Evolutionary conservation across 2,797 vertebrate genomes (phyloP).

Genomic region (Alcedo quadribrachys): DNA sequence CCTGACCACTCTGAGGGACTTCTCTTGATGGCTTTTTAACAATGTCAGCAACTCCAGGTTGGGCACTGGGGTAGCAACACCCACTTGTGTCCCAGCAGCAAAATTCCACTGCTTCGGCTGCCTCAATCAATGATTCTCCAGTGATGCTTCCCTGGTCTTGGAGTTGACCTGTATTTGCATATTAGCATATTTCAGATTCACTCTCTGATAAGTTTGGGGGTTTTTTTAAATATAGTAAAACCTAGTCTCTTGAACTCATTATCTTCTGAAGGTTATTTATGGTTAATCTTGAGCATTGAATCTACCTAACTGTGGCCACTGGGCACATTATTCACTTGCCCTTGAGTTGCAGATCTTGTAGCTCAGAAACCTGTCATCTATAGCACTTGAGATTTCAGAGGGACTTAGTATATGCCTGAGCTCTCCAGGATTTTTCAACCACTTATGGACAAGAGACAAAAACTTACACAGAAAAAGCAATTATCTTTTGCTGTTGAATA

Average conservation of each 20-base stretch:
- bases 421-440: neutral
- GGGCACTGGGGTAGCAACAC: neutral
- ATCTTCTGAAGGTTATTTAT: neutral
- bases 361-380: neutral
- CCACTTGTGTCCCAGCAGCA: neutral
- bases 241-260: neutral
- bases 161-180: neutral
- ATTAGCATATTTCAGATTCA: neutral
- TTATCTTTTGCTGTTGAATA: neutral
- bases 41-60: neutral
- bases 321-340: neutral
- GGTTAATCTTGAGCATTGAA: neutral
- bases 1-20: neutral
- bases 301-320: neutral
- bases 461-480: neutral
- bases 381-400: neutral
- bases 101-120: neutral
- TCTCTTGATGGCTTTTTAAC: neutral
- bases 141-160: neutral
- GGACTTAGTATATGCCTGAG: neutral
- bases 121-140: neutral
- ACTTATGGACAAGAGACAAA: slow-evolving; percentile 12
- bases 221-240: neutral
- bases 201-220: accelerated
- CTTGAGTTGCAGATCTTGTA: neutral